Evolutionary conservation across 2,113 vertebrate species (phyloP).

Genomic region (Carollia perspicillata): DNA sequence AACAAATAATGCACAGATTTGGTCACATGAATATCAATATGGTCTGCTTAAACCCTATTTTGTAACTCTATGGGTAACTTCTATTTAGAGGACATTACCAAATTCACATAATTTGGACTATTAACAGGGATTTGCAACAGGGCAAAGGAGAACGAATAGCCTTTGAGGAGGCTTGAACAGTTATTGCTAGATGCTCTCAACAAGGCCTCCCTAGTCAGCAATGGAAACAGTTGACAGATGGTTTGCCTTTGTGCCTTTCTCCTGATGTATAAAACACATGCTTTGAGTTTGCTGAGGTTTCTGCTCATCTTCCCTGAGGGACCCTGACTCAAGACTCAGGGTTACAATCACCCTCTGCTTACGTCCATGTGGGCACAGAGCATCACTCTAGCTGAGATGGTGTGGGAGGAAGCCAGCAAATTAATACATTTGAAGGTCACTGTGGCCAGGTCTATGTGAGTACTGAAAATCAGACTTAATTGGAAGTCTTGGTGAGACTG

Average conservation of each 20-base stretch:
- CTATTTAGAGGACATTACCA: not conserved
- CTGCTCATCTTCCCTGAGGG: conserved; percentile 48
- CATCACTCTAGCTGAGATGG: not conserved
- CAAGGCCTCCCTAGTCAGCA: not conserved
- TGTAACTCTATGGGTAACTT: not conserved
- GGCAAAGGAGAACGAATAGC: not conserved
- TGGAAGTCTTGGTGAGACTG: not conserved
- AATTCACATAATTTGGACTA: not conserved
- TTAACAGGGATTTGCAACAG: not conserved
- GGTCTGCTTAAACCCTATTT: not conserved
- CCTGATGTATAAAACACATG: conserved; percentile 48
- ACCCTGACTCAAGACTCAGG: conserved; percentile 73
- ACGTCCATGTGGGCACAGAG: conserved; percentile 36
- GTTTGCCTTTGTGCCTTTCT: conserved; percentile 12
- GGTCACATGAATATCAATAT: not conserved
- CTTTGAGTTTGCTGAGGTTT: conserved; percentile 68
- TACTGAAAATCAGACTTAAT: not conserved
- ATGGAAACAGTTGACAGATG: conserved; percentile 33
- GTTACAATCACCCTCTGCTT: conserved; percentile 47
- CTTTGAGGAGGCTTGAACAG: not conserved
- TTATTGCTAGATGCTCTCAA: not conserved
- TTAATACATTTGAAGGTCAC: conserved; percentile 25
- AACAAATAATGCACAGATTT: not conserved
- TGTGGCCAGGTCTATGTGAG: conserved; percentile 10
- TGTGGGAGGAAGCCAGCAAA: not conserved